These are phyloP conservation scores for Diplazon laetatorius DNA, from an alignment of 2,888 invertebrate genomes.

Conservation along the genomic window DNA sequence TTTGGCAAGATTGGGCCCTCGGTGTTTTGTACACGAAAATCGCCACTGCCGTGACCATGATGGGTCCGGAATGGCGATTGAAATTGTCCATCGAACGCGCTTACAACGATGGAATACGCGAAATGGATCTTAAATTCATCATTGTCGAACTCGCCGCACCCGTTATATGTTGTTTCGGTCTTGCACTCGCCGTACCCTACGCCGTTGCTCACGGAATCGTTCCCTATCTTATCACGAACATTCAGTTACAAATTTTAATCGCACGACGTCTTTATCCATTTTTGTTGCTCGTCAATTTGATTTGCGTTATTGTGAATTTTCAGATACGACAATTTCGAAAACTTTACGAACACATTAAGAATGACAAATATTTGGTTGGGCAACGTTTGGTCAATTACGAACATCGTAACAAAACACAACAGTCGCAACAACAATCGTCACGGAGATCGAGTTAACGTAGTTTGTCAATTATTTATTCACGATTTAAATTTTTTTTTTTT, in stretches of 20 bases:
- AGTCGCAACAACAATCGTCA: constrained; percentile 71
- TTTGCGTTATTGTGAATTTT: constrained; percentile 89
- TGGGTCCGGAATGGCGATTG: constrained; percentile 98
- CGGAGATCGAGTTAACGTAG: constrained; percentile 74
- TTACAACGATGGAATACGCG: constrained; percentile 95
- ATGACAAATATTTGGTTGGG: constrained; percentile 99
- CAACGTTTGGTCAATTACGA: constrained; percentile 98
- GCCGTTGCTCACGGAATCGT: constrained; percentile 91
- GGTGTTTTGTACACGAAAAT: constrained; percentile 99
- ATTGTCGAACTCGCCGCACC: constrained; percentile 94
- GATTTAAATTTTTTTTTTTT: neutral
- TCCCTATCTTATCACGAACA: constrained; percentile 87
- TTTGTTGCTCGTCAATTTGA: constrained; percentile 88
- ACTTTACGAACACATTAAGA: constrained; percentile 98
- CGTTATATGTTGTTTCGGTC: constrained; percentile 93
- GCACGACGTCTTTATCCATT: constrained; percentile 95
- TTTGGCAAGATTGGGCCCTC: constrained; percentile 99
- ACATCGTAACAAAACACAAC: constrained; percentile 87
- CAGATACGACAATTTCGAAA: constrained; percentile 97
- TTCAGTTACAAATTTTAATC: constrained; percentile 89
- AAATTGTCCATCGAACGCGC: constrained; percentile 95
- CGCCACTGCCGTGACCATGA: constrained; percentile 97
- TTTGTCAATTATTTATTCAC: constrained; percentile 15
- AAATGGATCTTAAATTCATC: constrained; percentile 95
- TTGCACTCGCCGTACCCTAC: constrained; percentile 97